Evolutionary conservation across 1,140 invertebrate species (phyloP), one percentile per base, ranked within the genome.

Genomic region (Drosophila pandora): DNA sequence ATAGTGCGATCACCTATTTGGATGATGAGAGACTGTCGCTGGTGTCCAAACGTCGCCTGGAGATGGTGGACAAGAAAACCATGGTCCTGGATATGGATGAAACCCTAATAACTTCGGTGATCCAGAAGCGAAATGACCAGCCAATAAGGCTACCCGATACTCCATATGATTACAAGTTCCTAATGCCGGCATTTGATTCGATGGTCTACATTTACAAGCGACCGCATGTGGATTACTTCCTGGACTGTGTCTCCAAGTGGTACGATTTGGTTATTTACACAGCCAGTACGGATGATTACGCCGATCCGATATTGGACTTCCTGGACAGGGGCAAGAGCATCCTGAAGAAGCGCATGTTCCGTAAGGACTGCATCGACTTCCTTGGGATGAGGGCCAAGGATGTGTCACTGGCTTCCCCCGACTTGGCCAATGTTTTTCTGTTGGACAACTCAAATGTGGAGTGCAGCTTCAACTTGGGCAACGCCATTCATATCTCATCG

Each of bases 41-140:
- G 3, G 59, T 79, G 9, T 84, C 80, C 3, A 48, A 23, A 13
- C 39, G 58, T 2, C 43, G 75, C 0, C 55, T 83, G 8, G 1
- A 7, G 4, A 9, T 39, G 1, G 80, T 83, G 10, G 39, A 21
- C 0, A 77, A 47, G 4, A 84, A 84, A 17, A 84, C 80, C 0
- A 49, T 84, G 0, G 56, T 84, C 0, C 30, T 84, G 5, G 80
- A 84, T 17, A 73, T 84, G 80, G 80, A 84, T 28, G 67, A 73
- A 12, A 84, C 80, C 0, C 12, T 84, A 12, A 69, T 84, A 1
- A 39, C 60, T 1, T 30, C 79, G 1, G 39, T 53, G 7, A 21
- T 71, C 2, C 6, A n/a, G 0, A 49, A 17, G 10, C 8, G 17
- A 2, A 8, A n/a, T 1, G n/a, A 6, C 0, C 1, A 0, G 5